These are phyloP conservation scores for Sceloporus undulatus DNA, from an alignment of 2,113 vertebrate genomes.

Conservation along the genomic window DNA sequence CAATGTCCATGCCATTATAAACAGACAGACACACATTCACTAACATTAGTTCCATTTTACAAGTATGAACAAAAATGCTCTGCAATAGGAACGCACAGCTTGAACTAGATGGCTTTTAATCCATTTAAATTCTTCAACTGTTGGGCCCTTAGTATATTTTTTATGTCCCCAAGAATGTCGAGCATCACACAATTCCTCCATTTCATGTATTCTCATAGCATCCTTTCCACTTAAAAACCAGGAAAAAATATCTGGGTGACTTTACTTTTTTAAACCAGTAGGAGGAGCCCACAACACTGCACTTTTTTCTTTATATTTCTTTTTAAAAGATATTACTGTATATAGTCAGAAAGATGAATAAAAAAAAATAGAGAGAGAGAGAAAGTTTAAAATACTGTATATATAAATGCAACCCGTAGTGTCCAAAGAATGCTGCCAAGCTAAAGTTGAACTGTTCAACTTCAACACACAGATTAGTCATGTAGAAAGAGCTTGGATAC, in stretches of 20 bases:
- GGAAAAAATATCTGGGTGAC: neutral
- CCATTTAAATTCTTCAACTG: neutral
- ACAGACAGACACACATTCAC: neutral
- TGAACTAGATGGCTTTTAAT: neutral
- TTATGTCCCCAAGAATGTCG: neutral
- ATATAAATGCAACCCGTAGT: neutral
- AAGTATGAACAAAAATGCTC: neutral
- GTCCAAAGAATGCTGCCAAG: neutral
- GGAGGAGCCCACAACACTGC: conserved; percentile 17
- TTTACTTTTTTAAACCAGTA: neutral
- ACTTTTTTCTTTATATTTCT: neutral
- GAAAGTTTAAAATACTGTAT: neutral
- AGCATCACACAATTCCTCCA: neutral
- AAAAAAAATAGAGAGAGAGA: too few species aligned
- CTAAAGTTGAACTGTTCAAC: neutral
- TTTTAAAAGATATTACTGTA: neutral
- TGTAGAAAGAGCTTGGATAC: neutral
- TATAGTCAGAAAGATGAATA: neutral
- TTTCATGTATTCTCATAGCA: neutral
- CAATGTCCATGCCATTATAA: too few species aligned
- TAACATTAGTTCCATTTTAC: neutral
- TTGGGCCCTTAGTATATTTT: neutral
- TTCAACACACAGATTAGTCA: neutral
- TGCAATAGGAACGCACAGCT: neutral
- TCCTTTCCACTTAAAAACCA: neutral